These are phyloP conservation scores for Drosophila cyrtoloma DNA, from an alignment of 2,888 invertebrate genomes.

Conservation along the genomic window DNA sequence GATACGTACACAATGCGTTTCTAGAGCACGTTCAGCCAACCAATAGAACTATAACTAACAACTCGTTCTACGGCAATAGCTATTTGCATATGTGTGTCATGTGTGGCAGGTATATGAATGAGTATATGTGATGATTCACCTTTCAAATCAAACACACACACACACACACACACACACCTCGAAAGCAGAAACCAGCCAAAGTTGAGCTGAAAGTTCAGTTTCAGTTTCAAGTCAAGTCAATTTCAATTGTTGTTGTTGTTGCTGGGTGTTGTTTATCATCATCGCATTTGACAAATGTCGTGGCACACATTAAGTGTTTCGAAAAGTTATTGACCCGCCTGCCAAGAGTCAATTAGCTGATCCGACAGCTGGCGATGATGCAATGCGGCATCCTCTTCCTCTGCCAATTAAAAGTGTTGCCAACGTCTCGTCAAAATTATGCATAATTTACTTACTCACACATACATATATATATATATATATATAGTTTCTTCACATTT, in stretches of 20 bases:
- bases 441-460: slow-evolving; percentile 24
- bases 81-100: slow-evolving; percentile 31
- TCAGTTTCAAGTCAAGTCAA: slow-evolving; percentile 9
- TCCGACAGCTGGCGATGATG: slow-evolving; percentile 53
- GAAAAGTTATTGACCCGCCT: slow-evolving; percentile 67
- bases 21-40: too few species aligned
- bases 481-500: slow-evolving; percentile 1
- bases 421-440: slow-evolving; percentile 38
- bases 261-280: slow-evolving; percentile 13
- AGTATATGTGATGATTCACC: slow-evolving; percentile 12
- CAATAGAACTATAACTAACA: background rate
- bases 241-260: background rate
- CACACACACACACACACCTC: slow-evolving; percentile 8
- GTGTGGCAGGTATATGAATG: background rate
- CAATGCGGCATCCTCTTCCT: slow-evolving; percentile 32
- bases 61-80: background rate
- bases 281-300: slow-evolving; percentile 36
- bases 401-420: slow-evolving; percentile 28
- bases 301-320: slow-evolving; percentile 33
- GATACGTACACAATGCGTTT: background rate
- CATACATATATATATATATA: background rate
- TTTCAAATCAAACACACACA: slow-evolving; percentile 13
- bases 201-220: slow-evolving; percentile 45
- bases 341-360: slow-evolving; percentile 56
- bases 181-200: background rate